These are phyloP conservation scores for Pimephales promelas DNA, from an alignment of 2,113 vertebrate species.

Conservation along the genomic window DNA sequence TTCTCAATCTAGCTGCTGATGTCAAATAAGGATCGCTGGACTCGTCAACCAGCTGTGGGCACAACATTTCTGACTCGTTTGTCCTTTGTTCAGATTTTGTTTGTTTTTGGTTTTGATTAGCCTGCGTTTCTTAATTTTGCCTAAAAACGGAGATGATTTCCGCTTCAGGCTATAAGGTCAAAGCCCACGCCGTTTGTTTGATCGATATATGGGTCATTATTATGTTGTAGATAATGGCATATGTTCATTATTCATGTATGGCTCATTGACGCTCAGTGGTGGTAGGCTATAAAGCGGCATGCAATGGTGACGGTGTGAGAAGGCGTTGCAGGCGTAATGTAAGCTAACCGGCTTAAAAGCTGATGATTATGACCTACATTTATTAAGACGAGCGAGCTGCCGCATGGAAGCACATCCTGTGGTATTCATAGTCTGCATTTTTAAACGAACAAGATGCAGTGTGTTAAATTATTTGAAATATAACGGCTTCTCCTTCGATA, in stretches of 20 bases:
- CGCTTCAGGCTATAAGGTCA: not conserved
- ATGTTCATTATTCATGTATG: conserved; percentile 41
- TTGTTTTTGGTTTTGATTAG: not conserved
- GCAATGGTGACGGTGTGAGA: conserved; percentile 48
- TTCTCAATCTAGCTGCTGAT: not conserved
- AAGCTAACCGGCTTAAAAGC: conserved; percentile 60
- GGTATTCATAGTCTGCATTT: not conserved
- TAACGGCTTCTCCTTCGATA: not conserved
- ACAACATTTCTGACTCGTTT: conserved; percentile 26
- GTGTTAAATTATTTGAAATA: not conserved
- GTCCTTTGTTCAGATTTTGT: conserved; percentile 44
- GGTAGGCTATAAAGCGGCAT: conserved; percentile 34
- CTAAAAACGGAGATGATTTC: conserved; percentile 5
- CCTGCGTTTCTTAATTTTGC: not conserved
- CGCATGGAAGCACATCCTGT: not conserved
- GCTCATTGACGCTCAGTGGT: conserved; percentile 37
- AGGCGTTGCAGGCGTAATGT: conserved; percentile 55
- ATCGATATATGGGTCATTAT: not conserved
- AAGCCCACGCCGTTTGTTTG: conserved; percentile 8
- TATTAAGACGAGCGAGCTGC: conserved; percentile 49
- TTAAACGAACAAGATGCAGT: not conserved
- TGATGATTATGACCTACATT: conserved; percentile 54
- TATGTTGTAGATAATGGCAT: not conserved
- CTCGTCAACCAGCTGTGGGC: not conserved
- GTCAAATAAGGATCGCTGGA: not conserved